Evolutionary conservation across 2,888 invertebrate genomes (phyloP).

Genomic region (Helicoverpa assulta): DNA sequence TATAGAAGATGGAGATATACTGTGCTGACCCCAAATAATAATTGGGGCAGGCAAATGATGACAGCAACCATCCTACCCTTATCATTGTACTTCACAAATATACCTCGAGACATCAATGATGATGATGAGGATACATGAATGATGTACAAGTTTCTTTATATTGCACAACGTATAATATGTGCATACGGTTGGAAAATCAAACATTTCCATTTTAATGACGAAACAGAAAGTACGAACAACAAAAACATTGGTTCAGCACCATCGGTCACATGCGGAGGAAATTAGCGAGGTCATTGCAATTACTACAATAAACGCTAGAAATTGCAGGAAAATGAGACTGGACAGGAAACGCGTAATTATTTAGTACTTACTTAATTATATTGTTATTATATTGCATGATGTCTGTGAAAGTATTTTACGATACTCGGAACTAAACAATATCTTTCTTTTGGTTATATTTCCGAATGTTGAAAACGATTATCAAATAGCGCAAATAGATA

Average conservation of each 20-base stretch:
- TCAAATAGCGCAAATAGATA: not conserved
- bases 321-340: constrained; percentile 51
- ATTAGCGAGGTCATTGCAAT: constrained; percentile 49
- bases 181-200: not conserved
- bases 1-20: no score
- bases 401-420: constrained; percentile 21
- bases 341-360: constrained; percentile 30
- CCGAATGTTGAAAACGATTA: no score
- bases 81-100: no score
- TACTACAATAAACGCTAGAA: constrained; percentile 41
- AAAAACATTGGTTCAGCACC: constrained; percentile 29
- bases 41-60: no score
- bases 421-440: not conserved
- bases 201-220: constrained; percentile 17
- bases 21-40: no score
- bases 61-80: no score
- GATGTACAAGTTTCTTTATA: no score
- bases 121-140: no score
- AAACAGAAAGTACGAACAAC: constrained; percentile 34
- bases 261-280: constrained; percentile 36
- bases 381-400: constrained; percentile 13
- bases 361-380: constrained; percentile 16
- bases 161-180: no score
- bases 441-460: not conserved
- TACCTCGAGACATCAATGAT: no score